phyloP scores from a whole-genome alignment of 1,140 invertebrate species.

The Drosophila malerkotliana region DNA sequence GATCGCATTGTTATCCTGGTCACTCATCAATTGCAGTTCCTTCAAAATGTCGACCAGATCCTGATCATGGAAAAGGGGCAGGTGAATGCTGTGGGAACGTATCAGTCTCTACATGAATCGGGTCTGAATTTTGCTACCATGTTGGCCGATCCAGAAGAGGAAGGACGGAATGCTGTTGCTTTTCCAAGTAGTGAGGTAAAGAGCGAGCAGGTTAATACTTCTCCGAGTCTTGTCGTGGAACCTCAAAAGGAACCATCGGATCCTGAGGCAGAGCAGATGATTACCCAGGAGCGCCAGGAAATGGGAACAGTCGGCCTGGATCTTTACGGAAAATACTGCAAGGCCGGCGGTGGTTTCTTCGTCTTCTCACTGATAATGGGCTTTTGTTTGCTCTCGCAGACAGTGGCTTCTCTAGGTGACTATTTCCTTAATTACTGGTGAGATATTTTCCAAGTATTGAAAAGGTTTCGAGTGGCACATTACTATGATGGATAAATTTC shows the following conservation, averaged over 20 bases:
- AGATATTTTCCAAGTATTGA: not conserved
- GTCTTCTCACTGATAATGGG: constrained; percentile 84
- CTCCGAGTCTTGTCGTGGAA: constrained; percentile 85
- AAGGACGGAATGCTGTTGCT: constrained; percentile 81
- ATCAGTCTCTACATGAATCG: constrained; percentile 86
- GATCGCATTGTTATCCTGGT: constrained; percentile 89
- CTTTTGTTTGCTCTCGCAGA: constrained; percentile 85
- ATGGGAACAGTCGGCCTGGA: constrained; percentile 85
- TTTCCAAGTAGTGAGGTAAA: constrained; percentile 69
- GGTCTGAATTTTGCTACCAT: constrained; percentile 88
- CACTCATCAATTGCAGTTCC: constrained; percentile 95
- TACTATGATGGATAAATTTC: not conserved
- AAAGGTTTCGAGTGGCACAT: not conserved
- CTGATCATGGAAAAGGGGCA: constrained; percentile 87
- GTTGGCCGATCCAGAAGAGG: constrained; percentile 85
- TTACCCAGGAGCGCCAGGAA: constrained; percentile 85
- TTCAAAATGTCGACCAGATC: constrained; percentile 90
- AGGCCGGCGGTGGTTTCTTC: constrained; percentile 86
- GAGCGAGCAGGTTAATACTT: constrained; percentile 70
- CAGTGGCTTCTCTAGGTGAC: constrained; percentile 87
- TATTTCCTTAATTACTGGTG: constrained; percentile 88
- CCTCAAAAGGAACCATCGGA: constrained; percentile 83
- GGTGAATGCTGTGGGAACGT: constrained; percentile 87
- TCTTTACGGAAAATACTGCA: constrained; percentile 87
- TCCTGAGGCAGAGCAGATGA: constrained; percentile 54